Base-by-base conservation (phyloP, 1,140 invertebrate species). In the Cardiocondyla obscurior region DNA sequence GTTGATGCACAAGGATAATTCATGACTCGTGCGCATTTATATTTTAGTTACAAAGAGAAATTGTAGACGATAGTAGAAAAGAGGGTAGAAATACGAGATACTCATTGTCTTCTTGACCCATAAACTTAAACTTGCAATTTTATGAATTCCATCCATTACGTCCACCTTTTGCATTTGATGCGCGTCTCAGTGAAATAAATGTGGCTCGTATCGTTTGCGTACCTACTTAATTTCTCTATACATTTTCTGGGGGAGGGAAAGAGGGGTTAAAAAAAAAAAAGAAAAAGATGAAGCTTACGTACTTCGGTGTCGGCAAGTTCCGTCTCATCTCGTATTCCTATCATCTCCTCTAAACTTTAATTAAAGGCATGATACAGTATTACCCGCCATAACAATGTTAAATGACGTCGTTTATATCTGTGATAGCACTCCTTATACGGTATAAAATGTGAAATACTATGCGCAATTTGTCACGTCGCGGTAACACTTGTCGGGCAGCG, bases 371-470 rank as follows among this genome's bases (percentile, higher is more conserved):
- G 55, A 33, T 62, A 62, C n/a, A 12, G 28, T 62, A 62, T 62
- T 46, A 60, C 28, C 7, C 12, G 72, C 6, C 25, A 39, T 74
- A 64, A 76, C 72, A 33, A 16, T 64, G 28, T 62, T 62, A 62
- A 22, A 53, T 64, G 39, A 76, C 39, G 28, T 49, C 28, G n/a
- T 62, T 62, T 46, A 76, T 76, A 25, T 74, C 55, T 28, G 33
- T 4, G 12, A 62, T 60, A 74, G 3, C 55, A 19, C 25, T 62
- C 39, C 51, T 73, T 73, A 73, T 57, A 42, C 6, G n/a, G 72
- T 7, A 33, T 36, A 76, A 76, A 76, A 76, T 49, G 57, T 62
- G 42, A 64, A 76, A 76, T 76, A 64, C 72, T 76, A 76, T 33
- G 72, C 28, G 39, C 39, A 62, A 76, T 76, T 62, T 76, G 42